Conservation (phyloP, 2,113 vertebrate species). For the Pitta sordida region DNA sequence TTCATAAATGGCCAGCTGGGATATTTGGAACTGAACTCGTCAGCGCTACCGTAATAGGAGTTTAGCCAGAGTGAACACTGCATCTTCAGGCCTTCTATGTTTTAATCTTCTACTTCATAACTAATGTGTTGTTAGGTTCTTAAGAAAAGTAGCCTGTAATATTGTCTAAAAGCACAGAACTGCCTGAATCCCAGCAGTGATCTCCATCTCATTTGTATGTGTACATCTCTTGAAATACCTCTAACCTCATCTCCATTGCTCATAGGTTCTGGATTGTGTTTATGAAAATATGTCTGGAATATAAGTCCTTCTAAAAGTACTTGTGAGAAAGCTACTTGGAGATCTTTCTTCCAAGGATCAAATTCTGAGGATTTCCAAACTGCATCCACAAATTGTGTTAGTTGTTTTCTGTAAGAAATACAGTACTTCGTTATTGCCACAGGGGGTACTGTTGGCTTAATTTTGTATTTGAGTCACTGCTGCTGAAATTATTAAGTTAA, state of each 20-base stretch:
- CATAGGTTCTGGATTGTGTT: background rate
- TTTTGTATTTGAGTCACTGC: slow-evolving; percentile 68
- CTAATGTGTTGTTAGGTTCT: background rate
- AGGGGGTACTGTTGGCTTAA: slow-evolving; percentile 82
- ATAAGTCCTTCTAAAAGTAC: background rate
- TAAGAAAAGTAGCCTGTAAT: background rate
- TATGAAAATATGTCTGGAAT: background rate
- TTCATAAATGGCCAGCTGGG: background rate
- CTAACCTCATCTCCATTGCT: background rate
- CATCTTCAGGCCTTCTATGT: background rate
- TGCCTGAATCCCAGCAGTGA: background rate
- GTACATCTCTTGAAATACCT: background rate
- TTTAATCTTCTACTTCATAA: background rate
- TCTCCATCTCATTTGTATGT: background rate
- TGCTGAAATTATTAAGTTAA: slow-evolving; percentile 77
- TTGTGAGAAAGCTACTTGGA: background rate
- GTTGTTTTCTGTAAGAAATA: slow-evolving; percentile 37
- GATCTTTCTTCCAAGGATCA: background rate
- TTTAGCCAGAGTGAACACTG: background rate
- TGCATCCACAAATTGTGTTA: slow-evolving; percentile 6
- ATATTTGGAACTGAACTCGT: slow-evolving; percentile 8
- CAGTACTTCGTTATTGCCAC: slow-evolving; percentile 77
- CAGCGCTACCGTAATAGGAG: background rate
- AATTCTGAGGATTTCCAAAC: slow-evolving; percentile 3
- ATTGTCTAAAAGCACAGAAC: background rate